These are phyloP conservation scores for Tetanocera ferruginea DNA, from an alignment of 2,888 invertebrate genomes.

Conservation along the genomic window DNA sequence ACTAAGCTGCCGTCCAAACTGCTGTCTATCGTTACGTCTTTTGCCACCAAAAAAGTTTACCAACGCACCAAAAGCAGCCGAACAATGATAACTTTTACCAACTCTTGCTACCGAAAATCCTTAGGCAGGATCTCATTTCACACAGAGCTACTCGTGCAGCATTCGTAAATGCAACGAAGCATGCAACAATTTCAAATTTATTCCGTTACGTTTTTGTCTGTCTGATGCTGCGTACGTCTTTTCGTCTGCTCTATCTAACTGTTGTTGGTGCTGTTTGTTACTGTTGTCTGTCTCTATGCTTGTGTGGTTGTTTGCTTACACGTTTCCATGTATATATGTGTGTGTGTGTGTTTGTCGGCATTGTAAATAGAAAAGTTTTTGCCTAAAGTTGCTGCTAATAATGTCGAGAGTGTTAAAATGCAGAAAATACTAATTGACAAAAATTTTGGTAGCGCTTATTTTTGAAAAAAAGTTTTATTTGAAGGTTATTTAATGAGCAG, in stretches of 20 bases:
- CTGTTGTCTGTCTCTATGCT: background rate
- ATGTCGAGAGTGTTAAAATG: conserved; percentile 35
- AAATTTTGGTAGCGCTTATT: conserved; percentile 18
- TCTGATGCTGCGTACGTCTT: background rate
- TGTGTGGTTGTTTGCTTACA: background rate
- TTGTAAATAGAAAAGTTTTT: conserved; percentile 26
- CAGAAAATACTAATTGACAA: conserved; percentile 39
- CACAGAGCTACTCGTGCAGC: background rate
- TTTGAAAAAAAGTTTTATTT: conserved; percentile 18
- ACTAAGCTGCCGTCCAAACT: background rate
- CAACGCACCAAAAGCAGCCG: background rate
- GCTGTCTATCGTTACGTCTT: background rate
- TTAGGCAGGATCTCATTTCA: background rate
- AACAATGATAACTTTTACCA: background rate
- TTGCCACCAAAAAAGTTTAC: background rate
- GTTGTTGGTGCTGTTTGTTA: background rate
- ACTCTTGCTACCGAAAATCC: background rate
- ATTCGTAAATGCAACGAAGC: conserved; percentile 22
- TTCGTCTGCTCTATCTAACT: background rate
- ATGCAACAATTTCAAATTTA: conserved; percentile 28
- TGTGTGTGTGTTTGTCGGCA: background rate
- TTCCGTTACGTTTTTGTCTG: conserved; percentile 21
- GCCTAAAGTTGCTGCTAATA: conserved; percentile 33
- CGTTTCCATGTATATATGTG: background rate
- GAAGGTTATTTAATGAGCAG: conserved; percentile 3